These are phyloP conservation scores for Luehdorfia chinensis DNA, from an alignment of 1,140 invertebrate species.

Conservation along the genomic window DNA sequence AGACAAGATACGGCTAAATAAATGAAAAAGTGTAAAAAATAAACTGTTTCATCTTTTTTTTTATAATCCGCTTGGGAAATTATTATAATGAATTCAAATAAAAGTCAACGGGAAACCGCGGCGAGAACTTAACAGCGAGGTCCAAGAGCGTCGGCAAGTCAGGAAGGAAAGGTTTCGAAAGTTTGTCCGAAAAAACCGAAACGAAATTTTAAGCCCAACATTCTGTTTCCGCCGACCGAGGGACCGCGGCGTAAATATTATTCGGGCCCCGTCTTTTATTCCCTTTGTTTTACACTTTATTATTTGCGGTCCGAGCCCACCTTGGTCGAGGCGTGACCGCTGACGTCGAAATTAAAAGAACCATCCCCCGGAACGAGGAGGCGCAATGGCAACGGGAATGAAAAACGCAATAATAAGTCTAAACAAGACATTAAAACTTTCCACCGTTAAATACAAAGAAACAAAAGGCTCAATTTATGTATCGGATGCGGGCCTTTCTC, in stretches of 20 bases:
- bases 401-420: too few relatives aligned
- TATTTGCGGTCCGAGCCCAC: conserved; percentile 39
- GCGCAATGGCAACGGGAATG: too few relatives aligned
- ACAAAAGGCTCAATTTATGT: too few relatives aligned
- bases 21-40: conserved; percentile 7
- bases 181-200: conserved; percentile 49
- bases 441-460: too few relatives aligned
- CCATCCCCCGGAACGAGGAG: conserved; percentile 36
- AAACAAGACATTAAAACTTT: too few relatives aligned
- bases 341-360: too few relatives aligned
- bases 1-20: conserved; percentile 6
- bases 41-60: conserved; percentile 22
- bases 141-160: conserved; percentile 49
- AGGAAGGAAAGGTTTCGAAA: conserved; percentile 56
- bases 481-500: too few relatives aligned
- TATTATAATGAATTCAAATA: conserved; percentile 56
- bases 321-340: conserved; percentile 19
- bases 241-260: conserved; percentile 53
- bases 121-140: conserved; percentile 48
- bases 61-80: conserved; percentile 32
- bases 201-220: conserved; percentile 55
- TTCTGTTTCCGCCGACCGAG: conserved; percentile 51
- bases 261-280: conserved; percentile 53
- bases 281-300: conserved; percentile 66
- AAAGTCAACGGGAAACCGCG: conserved; percentile 49